A percentile compares a stretch with the other conserved stretches of the same genome.
These are phyloP conservation scores for Pseudomyrmex pallidus DNA, from an alignment of 1,140 invertebrate species.

Conservation along the genomic window DNA sequence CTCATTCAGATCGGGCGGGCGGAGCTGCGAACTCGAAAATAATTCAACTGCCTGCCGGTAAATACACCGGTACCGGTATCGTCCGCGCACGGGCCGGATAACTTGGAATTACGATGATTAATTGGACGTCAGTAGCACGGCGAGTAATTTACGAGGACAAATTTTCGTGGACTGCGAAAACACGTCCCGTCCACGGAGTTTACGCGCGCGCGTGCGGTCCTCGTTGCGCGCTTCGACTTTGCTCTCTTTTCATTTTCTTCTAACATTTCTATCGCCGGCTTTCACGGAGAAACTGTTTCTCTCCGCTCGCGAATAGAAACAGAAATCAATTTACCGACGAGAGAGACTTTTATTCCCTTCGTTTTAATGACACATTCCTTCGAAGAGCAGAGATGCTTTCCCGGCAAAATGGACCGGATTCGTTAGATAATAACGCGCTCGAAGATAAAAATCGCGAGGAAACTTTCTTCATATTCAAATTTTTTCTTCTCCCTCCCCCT, in stretches of 20 bases:
- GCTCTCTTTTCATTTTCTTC: constrained; percentile 7
- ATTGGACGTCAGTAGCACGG: constrained; percentile 67
- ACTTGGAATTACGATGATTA: constrained; percentile 74
- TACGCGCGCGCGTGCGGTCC: constrained; percentile 25
- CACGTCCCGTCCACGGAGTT: constrained; percentile 48
- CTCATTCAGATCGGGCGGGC: constrained; percentile 47
- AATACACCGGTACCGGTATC: constrained; percentile 37
- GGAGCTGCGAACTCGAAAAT: constrained; percentile 53
- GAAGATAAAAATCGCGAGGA: no score
- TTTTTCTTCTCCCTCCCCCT: no score
- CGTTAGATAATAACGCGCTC: no score
- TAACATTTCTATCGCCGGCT: constrained; percentile 1
- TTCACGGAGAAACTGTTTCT: neutral
- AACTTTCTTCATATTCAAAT: no score
- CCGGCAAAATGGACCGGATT: no score
- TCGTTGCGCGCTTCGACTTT: neutral
- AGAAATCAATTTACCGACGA: constrained; percentile 12
- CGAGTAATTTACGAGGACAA: constrained; percentile 68
- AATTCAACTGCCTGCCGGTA: constrained; percentile 60
- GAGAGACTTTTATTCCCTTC: neutral
- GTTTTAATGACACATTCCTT: constrained; percentile 15
- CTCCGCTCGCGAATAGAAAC: constrained; percentile 27
- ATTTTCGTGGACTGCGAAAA: constrained; percentile 63
- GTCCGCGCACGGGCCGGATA: constrained; percentile 24
- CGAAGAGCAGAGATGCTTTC: no score